phyloP scores from a whole-genome alignment of 1,140 invertebrate species.

The Hydropsyche tenuis region DNA sequence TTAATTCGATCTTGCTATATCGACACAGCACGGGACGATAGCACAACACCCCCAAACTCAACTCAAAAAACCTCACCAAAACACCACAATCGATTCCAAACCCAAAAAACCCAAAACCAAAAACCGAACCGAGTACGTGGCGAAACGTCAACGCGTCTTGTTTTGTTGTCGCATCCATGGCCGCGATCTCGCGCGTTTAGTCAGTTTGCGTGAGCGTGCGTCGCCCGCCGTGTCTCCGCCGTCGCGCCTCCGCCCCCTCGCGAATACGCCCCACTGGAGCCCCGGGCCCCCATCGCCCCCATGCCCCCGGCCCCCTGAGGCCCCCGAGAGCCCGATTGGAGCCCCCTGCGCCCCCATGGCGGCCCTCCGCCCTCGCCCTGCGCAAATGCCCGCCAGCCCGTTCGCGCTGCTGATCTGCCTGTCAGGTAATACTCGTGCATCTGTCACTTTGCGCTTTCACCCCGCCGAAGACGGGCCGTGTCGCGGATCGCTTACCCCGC shows the following conservation, averaged over 20 bases:
- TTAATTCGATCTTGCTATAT: too few species aligned
- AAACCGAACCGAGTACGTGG: background rate
- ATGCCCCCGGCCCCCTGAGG: background rate
- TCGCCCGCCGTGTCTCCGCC: background rate
- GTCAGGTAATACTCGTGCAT: background rate
- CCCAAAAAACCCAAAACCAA: background rate
- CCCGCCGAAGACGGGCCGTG: background rate
- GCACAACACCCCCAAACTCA: too few species aligned
- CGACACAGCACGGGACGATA: too few species aligned
- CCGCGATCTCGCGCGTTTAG: background rate
- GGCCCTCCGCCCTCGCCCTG: background rate
- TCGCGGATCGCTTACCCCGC: background rate
- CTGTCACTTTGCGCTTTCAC: background rate
- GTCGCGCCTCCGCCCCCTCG: background rate
- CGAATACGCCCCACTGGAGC: background rate
- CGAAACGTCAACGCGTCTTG: background rate
- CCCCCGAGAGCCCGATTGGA: background rate
- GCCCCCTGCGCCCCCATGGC: background rate
- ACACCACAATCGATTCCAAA: too few species aligned
- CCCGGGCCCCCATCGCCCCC: background rate
- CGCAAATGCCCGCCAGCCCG: background rate
- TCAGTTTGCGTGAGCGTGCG: background rate
- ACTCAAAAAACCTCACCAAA: too few species aligned
- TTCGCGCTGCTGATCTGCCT: background rate
- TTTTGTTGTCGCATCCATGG: constrained; percentile 16